Evolutionary conservation across 2,113 vertebrate genomes (phyloP), one percentile per base, ranked within the genome.

Genomic region (Melanocharis versteri): DNA sequence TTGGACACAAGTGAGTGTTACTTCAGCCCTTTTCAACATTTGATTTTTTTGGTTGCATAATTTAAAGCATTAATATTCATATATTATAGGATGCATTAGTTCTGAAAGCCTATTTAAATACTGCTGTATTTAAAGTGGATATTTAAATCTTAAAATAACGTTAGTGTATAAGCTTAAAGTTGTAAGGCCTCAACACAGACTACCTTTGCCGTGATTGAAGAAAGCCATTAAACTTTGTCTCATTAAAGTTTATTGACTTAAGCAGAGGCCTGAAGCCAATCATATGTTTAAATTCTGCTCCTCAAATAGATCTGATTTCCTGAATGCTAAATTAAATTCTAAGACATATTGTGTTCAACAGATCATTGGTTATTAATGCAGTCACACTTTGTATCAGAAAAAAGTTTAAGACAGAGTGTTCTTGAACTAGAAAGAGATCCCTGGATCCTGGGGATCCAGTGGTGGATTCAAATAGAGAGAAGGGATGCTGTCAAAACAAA

Each of bases 191-290:
- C 83, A 89, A 65, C 69, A 84, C 31, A 79, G 66, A 61, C 27
- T 85, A 92, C 80, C 81, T 93, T 87, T 64, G 72, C 31, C 31
- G 20, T 85, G 50, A 85, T 54, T 85, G 50, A 96, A 75, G 78
- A 83, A 97, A 89, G 58, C 1, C 9, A 42, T 94, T 93, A 91
- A 87, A 78, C 23, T 47, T 79, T 85, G 50, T 54, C 37, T 91
- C 42, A 77, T 91, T 92, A 82, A 93, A 56, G 47, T 90, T 95
- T 82, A 95, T 91, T 95, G 89, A 90, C 61, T 87, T 84, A 94
- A 94, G n/a, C 40, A 76, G 39, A 50, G 72, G 40, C 84, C 69
- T 93, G 76, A 84, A 91, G 73, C 45, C 77, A 95, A 42, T 82
- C 50, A 68, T 33, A 20, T 89, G 60, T 72, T 92, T 87, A 95